Percentiles rank a stretch among this genome's conserved stretches.
Conservation (phyloP, 2,113 vertebrate species). For the Rattus rattus region DNA sequence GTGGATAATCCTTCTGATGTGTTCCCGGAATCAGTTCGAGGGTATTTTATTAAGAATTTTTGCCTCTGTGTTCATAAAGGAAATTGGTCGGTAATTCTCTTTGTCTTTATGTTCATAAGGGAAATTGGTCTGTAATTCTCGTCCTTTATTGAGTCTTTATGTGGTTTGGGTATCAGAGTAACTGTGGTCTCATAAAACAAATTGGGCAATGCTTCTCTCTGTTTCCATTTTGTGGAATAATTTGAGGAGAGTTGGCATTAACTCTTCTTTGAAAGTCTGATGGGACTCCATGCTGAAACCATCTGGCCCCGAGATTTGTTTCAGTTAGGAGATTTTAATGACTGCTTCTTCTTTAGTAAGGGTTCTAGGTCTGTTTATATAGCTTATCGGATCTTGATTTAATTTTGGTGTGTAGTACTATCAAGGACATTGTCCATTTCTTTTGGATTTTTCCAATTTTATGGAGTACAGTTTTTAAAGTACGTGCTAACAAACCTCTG, state of each 20-base stretch:
- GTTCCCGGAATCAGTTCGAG: neutral
- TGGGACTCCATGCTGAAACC: neutral
- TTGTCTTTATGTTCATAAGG: neutral
- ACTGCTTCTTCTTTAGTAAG: neutral
- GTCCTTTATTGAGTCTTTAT: neutral
- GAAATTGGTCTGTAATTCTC: neutral
- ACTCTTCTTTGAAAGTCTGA: neutral
- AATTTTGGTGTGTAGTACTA: neutral
- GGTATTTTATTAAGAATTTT: neutral
- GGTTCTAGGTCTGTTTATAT: neutral
- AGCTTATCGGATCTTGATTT: neutral
- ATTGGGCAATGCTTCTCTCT: neutral
- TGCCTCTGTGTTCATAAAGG: neutral
- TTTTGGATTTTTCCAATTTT: neutral
- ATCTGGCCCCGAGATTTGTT: neutral
- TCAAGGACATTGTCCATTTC: neutral
- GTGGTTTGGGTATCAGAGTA: constrained; percentile 6
- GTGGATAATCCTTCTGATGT: neutral
- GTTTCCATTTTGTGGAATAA: neutral
- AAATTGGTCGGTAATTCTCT: neutral
- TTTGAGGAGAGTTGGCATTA: neutral
- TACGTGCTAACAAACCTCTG: neutral
- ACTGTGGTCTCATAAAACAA: neutral
- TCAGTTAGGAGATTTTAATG: neutral
- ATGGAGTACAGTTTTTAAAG: neutral